Evolutionary conservation across 2,797 vertebrate genomes (phyloP).

Genomic region (Erithacus rubecula): DNA sequence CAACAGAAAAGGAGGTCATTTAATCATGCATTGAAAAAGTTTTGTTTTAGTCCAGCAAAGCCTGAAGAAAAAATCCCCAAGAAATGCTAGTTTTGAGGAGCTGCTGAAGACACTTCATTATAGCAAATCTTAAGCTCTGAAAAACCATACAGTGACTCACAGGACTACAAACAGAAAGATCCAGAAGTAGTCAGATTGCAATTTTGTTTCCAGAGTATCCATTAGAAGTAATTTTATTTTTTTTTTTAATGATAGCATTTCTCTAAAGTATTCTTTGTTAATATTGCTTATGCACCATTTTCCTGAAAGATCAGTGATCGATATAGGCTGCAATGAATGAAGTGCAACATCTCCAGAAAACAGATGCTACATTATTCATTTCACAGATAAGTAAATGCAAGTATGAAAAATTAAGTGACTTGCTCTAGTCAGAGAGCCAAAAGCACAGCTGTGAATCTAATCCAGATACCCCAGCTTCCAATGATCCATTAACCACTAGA

Average conservation of each 20-base stretch:
- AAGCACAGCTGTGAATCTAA: constrained; percentile 55
- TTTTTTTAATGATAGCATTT: not conserved
- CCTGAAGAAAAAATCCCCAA: constrained; percentile 1
- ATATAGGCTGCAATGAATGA: not conserved
- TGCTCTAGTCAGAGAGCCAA: constrained; percentile 27
- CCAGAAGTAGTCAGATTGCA: not conserved
- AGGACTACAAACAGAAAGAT: not conserved
- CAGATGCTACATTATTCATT: constrained; percentile 18
- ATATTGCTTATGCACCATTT: not conserved
- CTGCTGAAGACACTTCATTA: constrained; percentile 54
- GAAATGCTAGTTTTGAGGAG: constrained; percentile 21
- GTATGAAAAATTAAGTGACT: constrained; percentile 58
- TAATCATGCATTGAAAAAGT: not conserved
- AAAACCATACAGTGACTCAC: not conserved
- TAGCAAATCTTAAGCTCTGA: constrained; percentile 11
- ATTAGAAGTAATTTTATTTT: not conserved
- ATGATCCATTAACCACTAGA: constrained; percentile 11
- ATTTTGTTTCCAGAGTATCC: not conserved
- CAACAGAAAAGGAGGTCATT: not conserved
- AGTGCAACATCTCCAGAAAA: constrained; percentile 17
- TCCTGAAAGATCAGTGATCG: not conserved
- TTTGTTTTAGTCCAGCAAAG: constrained; percentile 5
- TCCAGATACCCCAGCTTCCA: not conserved
- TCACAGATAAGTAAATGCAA: constrained; percentile 43
- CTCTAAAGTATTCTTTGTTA: not conserved